These are phyloP conservation scores for Hirtodrosophila duncani DNA, from an alignment of 2,888 invertebrate species.

Conservation along the genomic window DNA sequence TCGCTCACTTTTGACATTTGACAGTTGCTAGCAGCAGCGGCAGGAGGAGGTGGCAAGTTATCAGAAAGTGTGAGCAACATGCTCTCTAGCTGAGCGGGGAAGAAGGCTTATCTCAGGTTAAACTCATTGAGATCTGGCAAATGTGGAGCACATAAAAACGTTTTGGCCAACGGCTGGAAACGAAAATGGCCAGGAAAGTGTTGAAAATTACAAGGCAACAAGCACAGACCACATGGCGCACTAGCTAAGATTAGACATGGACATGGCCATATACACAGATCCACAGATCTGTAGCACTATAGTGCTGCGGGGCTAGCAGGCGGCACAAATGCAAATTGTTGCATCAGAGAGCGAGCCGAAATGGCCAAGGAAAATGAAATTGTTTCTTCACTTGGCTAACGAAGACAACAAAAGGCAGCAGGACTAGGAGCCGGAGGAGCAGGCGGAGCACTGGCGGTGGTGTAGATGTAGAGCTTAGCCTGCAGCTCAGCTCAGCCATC, in stretches of 20 bases:
- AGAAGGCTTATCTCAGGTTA: constrained; percentile 23
- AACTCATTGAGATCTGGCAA: constrained; percentile 18
- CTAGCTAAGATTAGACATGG: not conserved
- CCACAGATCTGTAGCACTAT: constrained; percentile 16
- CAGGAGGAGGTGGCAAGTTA: too few species aligned
- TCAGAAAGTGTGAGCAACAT: too few species aligned
- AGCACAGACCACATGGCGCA: constrained; percentile 1
- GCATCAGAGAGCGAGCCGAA: constrained; percentile 55
- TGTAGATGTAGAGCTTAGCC: constrained; percentile 1
- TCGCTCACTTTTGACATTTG: constrained; percentile 39
- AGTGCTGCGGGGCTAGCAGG: constrained; percentile 1
- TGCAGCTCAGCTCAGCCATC: constrained; percentile 11
- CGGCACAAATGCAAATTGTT: constrained; percentile 63
- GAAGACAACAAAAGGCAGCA: not conserved
- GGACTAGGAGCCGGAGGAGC: not conserved
- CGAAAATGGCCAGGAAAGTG: constrained; percentile 47
- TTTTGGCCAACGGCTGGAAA: constrained; percentile 9
- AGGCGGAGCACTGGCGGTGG: not conserved
- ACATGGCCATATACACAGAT: constrained; percentile 12
- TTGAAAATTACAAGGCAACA: constrained; percentile 60
- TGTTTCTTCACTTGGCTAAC: constrained; percentile 54
- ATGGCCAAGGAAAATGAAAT: constrained; percentile 55
- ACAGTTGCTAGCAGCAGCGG: too few species aligned
- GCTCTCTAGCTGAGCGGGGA: too few species aligned
- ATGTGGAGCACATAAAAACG: constrained; percentile 47